Percentiles rank a stretch among this genome's conserved stretches.
Evolutionary conservation across 2,888 invertebrate species (phyloP).

Genomic region (Cheilosia impressa): DNA sequence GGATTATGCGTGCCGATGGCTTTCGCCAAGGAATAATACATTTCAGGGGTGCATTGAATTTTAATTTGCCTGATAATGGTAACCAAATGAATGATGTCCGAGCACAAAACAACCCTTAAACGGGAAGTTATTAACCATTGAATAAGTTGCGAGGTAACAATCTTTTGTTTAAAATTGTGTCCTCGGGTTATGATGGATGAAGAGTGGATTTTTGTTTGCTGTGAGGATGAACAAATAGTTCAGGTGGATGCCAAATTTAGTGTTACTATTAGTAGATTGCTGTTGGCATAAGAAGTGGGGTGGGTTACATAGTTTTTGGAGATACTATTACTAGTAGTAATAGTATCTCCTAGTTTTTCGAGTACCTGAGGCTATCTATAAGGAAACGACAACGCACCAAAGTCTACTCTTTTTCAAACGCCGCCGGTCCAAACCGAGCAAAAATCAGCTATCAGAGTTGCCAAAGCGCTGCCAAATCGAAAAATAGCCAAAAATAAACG

Average conservation of each 20-base stretch:
- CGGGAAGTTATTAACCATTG: slow-evolving; percentile 33
- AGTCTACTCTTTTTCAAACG: too few relatives aligned
- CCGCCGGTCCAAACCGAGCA: too few relatives aligned
- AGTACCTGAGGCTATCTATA: too few relatives aligned
- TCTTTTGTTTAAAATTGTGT: background rate
- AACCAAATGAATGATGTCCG: slow-evolving; percentile 44
- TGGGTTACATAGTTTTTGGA: background rate
- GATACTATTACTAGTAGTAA: too few relatives aligned
- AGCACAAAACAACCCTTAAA: slow-evolving; percentile 48
- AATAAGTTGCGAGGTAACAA: background rate
- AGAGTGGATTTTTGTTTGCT: slow-evolving; percentile 33
- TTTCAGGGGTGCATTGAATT: slow-evolving; percentile 34
- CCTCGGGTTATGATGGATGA: slow-evolving; percentile 26
- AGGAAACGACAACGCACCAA: too few relatives aligned
- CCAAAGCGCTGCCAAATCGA: too few relatives aligned
- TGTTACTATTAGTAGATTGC: slow-evolving; percentile 8
- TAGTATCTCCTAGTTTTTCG: too few relatives aligned
- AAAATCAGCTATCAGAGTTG: too few relatives aligned
- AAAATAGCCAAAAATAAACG: too few relatives aligned
- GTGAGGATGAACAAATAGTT: slow-evolving; percentile 38
- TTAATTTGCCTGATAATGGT: slow-evolving; percentile 38
- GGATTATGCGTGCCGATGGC: slow-evolving; percentile 65
- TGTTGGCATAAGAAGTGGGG: background rate
- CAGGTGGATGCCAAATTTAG: slow-evolving; percentile 25
- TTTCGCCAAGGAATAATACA: background rate